phyloP scores from a whole-genome alignment of 2,113 vertebrate genomes.

The Patagioenas fasciata region DNA sequence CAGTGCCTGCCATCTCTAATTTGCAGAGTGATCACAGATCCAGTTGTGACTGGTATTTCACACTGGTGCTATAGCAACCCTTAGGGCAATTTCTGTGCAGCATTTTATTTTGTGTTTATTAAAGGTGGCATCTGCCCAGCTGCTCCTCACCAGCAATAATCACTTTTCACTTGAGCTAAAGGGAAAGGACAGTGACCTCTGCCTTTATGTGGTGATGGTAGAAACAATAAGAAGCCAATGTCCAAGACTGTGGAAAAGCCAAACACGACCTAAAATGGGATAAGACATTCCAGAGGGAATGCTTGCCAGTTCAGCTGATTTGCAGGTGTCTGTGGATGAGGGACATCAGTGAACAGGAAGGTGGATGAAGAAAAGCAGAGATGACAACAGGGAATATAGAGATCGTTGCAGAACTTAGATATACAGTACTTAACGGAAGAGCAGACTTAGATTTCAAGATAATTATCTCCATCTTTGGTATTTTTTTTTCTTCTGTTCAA shows the following conservation, averaged over 20 bases:
- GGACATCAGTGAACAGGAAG: background rate
- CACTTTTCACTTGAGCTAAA: background rate
- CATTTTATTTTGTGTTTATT: constrained; percentile 25
- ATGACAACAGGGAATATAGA: background rate
- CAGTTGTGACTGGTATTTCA: background rate
- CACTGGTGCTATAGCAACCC: constrained; percentile 3
- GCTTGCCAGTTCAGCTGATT: background rate
- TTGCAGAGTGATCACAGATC: background rate
- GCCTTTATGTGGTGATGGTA: background rate
- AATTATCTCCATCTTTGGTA: background rate
- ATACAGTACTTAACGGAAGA: background rate
- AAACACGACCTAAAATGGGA: background rate
- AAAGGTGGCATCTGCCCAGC: constrained; percentile 12
- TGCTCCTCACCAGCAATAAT: background rate
- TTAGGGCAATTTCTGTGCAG: constrained; percentile 26
- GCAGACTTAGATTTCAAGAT: background rate
- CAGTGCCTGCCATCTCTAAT: background rate
- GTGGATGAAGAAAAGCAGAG: background rate
- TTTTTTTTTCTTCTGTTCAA: background rate
- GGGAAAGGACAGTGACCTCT: background rate
- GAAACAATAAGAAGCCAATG: background rate
- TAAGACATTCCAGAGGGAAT: background rate
- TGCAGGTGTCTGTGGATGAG: background rate
- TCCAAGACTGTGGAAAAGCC: background rate
- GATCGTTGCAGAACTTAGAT: background rate